Conservation (phyloP, 2,113 vertebrate species). For the Nanorana parkeri region DNA sequence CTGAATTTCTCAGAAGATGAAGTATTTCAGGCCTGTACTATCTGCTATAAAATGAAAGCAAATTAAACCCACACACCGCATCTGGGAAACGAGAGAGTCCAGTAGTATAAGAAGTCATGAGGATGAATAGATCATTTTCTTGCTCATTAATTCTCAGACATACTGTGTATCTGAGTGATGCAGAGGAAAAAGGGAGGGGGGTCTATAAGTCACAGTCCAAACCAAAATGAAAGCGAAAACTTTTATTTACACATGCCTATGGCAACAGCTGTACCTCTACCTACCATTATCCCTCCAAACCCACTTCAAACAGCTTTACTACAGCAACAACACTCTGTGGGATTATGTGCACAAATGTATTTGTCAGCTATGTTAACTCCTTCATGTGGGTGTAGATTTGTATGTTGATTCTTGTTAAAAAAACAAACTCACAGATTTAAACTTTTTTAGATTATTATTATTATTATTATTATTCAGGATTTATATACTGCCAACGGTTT, state of each 20-base stretch:
- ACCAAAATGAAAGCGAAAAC: background rate
- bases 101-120: background rate
- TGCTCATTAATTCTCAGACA: background rate
- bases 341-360: background rate
- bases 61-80: background rate
- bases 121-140: background rate
- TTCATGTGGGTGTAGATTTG: too few species aligned
- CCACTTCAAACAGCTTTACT: background rate
- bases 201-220: background rate
- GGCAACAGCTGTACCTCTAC: background rate
- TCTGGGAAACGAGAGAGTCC: background rate
- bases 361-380: background rate
- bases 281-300: background rate
- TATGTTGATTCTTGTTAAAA: too few species aligned
- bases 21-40: background rate
- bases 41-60: background rate
- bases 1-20: background rate
- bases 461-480: too few species aligned
- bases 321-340: too few species aligned
- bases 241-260: background rate
- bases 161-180: too few species aligned
- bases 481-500: too few species aligned
- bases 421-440: too few species aligned
- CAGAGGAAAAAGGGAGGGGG: too few species aligned
- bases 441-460: too few species aligned